Evolutionary conservation across 2,888 invertebrate species (phyloP), one percentile per base, ranked within the genome.

Genomic region (Schizotus pectinicornis): DNA sequence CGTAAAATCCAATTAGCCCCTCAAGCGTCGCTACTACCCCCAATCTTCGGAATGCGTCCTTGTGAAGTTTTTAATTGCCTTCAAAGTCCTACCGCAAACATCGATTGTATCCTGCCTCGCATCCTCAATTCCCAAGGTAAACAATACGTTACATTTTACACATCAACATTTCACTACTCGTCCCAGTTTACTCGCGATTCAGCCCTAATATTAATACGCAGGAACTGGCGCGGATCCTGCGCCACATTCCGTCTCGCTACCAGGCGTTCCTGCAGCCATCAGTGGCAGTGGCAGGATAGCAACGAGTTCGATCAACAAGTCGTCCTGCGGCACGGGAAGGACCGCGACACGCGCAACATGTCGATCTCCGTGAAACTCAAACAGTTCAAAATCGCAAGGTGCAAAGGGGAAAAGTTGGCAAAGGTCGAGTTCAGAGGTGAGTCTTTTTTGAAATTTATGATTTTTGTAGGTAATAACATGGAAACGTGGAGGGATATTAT

Each of bases 401-500:
- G 84, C 72, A 89, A 87, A 74, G 84, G 84, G 7, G 89, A 89
- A 66, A 87, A 88, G 73, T 83, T 85, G 62, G 88, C 85, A 47
- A 85, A 86, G 65, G 80, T 89, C 63, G 88, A 88, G 65, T 93
- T 93, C 75, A 81, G 93, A 83, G 92, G 93, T 93, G 82, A 84
- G 87, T 22, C 5, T 22, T 22, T 22, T 22, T 22, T 22, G 22
- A 22, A 22, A 22, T 22, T 22, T 2, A 22, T 22, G 22, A 5
- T 22, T 22, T 22, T 22, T 22, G 22, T n/a, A n/a, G 5, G 22
- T 22, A 22, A n/a, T n/a, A 48, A 30, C 56, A 34, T 42, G 11
- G 22, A 39, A 12, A 8, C 14, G 8, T 9, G 8, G n/a, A 12
- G 12, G 9, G 11, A n/a, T n/a, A n/a, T n/a, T n/a, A n/a, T 22